phyloP scores from a whole-genome alignment of 2,113 vertebrate species.

The Notiomystis cincta region DNA sequence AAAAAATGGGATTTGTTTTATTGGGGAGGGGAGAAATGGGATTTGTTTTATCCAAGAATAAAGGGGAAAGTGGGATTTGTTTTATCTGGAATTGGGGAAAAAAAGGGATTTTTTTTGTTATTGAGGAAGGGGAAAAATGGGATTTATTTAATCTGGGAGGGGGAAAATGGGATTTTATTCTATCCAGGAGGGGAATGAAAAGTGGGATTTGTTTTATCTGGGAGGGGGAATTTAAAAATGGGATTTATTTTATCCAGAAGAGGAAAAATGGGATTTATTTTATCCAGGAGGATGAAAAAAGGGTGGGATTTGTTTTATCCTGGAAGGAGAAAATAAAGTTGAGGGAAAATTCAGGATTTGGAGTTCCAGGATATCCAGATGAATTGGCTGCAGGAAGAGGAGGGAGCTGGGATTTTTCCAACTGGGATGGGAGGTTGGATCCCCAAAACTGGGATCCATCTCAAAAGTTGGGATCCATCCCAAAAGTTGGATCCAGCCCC shows the following conservation, averaged over 20 bases:
- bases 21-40: background rate
- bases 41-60: background rate
- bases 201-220: accelerated
- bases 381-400: background rate
- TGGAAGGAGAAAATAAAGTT: background rate
- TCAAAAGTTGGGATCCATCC: too few relatives aligned
- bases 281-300: background rate
- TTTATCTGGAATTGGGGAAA: too few relatives aligned
- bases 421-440: too few relatives aligned
- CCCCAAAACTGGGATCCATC: too few relatives aligned
- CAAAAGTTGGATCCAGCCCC: background rate
- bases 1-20: too few relatives aligned
- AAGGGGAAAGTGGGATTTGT: background rate
- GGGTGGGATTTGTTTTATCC: background rate
- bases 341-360: background rate
- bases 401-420: background rate
- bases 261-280: background rate
- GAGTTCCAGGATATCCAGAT: background rate
- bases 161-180: background rate
- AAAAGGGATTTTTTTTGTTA: background rate
- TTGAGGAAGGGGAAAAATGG: background rate
- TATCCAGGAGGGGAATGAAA: too few relatives aligned
- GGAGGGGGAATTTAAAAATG: accelerated
- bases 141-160: accelerated
- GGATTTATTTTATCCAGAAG: background rate